Evolutionary conservation across 1,140 invertebrate species (phyloP), one percentile per base, ranked within the genome.

Genomic region (Battus philenor): DNA sequence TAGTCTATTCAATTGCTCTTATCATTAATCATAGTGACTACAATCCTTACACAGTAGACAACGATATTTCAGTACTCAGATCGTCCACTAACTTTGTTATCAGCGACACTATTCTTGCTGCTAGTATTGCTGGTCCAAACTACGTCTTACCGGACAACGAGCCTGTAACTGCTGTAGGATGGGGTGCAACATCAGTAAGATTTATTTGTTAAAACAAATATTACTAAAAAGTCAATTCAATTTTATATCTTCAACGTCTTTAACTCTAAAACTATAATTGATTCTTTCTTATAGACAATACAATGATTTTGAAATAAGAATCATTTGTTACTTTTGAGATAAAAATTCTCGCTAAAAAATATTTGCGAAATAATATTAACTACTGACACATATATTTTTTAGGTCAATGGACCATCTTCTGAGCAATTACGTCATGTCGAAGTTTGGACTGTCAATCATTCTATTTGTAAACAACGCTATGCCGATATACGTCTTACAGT

Each of bases 1-100:
- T 36, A 1, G 54, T 72, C 0, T 27, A 53, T 10, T 55, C 31
- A 4, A 8, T 41, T 4, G 11, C 3, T 34, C 87, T 11, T n/a
- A 47, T 62, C 5, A 46, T 57, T 17, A 45, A 48, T 7, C 89
- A 93, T 59, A 86, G 87, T 0, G 53, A 77, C 4, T 93, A 87
- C 26, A 44, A 51, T 16, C 1, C 2, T 1, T 0, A 8, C 1
- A 44, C 22, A 0, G 2, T 20, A 0, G 49, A 72, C 31, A 51
- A 50, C 13, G 69, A 73, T 22, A 29, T 73, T 8, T 34, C 54
- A 9, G 7, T 73, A 0, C 2, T 69, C 2, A 48, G 46, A 1
- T 4, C 46, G 10, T 0, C 15, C 1, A 16, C 15, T 1, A 8
- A 86, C 3, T 70, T 91, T 0, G 47, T 68, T 1, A 62, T 50